These are phyloP conservation scores for Exaiptasia diaphana DNA, from an alignment of 64 coral and sea anemone genomes.

Conservation along the genomic window DNA sequence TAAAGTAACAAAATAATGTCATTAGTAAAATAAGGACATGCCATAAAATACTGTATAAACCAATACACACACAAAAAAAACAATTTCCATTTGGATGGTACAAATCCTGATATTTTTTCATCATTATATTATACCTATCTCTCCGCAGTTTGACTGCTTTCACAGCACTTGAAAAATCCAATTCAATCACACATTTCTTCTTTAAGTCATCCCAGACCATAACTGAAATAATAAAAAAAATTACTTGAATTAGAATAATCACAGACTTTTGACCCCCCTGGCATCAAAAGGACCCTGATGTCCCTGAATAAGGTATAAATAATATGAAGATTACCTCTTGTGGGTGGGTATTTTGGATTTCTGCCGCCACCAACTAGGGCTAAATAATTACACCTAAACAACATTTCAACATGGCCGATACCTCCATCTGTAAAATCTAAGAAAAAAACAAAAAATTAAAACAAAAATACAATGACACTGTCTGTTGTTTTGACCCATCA, in stretches of 20 bases:
- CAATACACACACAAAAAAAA: neutral
- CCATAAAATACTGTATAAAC: neutral
- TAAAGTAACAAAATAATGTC: neutral
- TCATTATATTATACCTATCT: constrained; percentile 57
- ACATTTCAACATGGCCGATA: constrained; percentile 93
- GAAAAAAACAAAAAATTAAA: neutral
- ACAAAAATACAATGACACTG: neutral
- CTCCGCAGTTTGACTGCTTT: constrained; percentile 97
- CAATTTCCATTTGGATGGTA: neutral
- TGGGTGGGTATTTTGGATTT: constrained; percentile 89
- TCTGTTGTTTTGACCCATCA: no score
- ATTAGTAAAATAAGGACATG: neutral
- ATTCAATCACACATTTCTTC: constrained; percentile 93
- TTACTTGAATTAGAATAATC: neutral
- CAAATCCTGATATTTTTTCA: neutral
- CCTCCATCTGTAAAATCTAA: constrained; percentile 97
- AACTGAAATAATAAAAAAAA: constrained; percentile 32
- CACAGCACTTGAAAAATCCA: constrained; percentile 95
- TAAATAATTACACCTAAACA: constrained; percentile 98
- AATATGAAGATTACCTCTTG: constrained; percentile 69
- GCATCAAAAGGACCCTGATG: neutral
- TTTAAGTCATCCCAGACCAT: constrained; percentile 99
- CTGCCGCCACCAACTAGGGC: constrained; percentile 92
- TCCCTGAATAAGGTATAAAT: neutral
- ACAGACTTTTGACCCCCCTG: neutral